These are phyloP conservation scores for Plotosus lineatus DNA, from an alignment of 2,113 vertebrate species.

Conservation along the genomic window DNA sequence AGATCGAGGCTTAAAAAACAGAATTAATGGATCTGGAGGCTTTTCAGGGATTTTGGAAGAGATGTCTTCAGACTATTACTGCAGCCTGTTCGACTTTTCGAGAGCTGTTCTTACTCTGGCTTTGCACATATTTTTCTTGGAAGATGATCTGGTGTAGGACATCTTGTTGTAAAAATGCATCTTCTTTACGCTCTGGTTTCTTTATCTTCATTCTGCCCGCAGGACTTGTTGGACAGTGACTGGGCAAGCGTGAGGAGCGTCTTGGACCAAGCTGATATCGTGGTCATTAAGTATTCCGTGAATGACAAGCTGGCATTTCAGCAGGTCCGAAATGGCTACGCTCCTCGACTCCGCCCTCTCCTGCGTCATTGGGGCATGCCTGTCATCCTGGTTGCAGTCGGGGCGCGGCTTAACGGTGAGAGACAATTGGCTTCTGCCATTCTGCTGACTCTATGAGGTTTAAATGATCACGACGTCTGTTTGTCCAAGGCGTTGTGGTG, in stretches of 20 bases:
- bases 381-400: constrained; percentile 90
- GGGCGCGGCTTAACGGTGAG: constrained; percentile 88
- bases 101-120: constrained; percentile 1
- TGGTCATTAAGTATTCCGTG: constrained; percentile 94
- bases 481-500: background rate
- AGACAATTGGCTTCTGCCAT: constrained; percentile 34
- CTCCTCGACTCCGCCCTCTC: constrained; percentile 88
- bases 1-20: constrained; percentile 13
- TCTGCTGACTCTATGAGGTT: background rate
- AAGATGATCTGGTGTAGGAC: background rate
- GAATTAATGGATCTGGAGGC: constrained; percentile 31
- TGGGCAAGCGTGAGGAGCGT: constrained; percentile 87
- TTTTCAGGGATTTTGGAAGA: background rate
- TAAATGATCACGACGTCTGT: constrained; percentile 15
- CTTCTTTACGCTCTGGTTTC: background rate
- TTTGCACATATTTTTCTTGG: background rate
- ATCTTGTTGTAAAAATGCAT: background rate
- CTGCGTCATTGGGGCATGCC: constrained; percentile 83
- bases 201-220: constrained; percentile 41
- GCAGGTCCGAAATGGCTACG: constrained; percentile 86
- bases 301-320: constrained; percentile 92
- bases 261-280: constrained; percentile 87
- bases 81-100: background rate
- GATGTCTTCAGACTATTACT: background rate
- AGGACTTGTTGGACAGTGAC: constrained; percentile 93